Base-by-base conservation (phyloP, 2,797 vertebrate genomes). In the Bradypodion ventrale region DNA sequence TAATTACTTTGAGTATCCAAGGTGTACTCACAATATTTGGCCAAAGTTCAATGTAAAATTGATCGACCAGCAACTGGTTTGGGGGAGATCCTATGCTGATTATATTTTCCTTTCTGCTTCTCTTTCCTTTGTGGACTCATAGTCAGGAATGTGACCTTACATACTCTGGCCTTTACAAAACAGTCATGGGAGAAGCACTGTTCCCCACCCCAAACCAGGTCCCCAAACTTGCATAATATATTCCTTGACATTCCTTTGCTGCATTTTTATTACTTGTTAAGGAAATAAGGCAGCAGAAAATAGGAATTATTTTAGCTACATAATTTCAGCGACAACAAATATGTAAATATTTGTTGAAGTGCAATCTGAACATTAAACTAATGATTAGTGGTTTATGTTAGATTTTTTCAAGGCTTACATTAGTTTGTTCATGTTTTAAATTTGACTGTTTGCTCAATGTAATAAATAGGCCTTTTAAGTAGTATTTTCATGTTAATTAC, bases 301-400 rank as follows among this genome's bases (percentile, higher is more conserved):
- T n/a, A 75, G 29, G 9, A 80, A 76, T 27, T 85, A 59, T 85
- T 69, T 19, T 13, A 59, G 25, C 69, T 75, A 80, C 29, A 49
- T 73, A 29, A 4, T 46, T 37, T 46, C 10, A 75, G 40, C 32
- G 60, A 78, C 9, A 78, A 8, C 15, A 46, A 42, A 19, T 70
- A n/a, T 62, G 25, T 13, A 42, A 12, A n/a, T 37, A n/a, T n/a
- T n/a, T n/a, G 46, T 75, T 69, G 37, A 59, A 60, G n/a, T 78
- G 9, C 13, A 78, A 10, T 40, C 44, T 27, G 13, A 83, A 46
- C 32, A 3, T 32, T 44, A 12, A 35, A 7, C 29, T 75, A 56
- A 68, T 74, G 44, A 12, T 65, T 66, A 44, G 46, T 75, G 12
- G 5, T 49, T 56, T 79, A 16, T 63, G 59, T 15, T 49, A 7